Evolutionary conservation across 2,888 invertebrate genomes (phyloP), one percentile per base, ranked within the genome.

Genomic region (Bembecia ichneumoniformis): DNA sequence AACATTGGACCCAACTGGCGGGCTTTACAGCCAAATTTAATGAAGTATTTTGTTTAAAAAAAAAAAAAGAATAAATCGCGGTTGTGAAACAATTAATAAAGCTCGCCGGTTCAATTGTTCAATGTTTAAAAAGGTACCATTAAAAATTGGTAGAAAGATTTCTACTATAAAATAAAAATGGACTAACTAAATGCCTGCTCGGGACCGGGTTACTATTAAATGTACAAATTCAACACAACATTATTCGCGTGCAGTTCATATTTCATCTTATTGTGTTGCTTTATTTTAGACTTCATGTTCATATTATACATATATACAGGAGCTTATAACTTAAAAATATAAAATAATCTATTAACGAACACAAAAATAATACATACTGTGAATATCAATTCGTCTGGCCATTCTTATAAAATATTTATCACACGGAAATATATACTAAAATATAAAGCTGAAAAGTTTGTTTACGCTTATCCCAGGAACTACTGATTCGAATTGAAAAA

Each of bases 21-120:
- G 70, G 73, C 61, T 60, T 59, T 68, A 75, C 82, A 86, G 82
- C 80, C 84, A 82, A 76, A 82, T 80, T 81, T 76, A 77, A 74
- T 13, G n/a, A 72, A 79, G 66, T 74, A 74, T 79, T 81, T 77
- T 76, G 68, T 74, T 72, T 68, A 65, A 66, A 68, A 71, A 67
- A 66, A 68, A 71, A 67, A 70, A 74, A 69, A 13, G 20, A 46
- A 71, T 64, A 74, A 66, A 63, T 60, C 62, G 71, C 82, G 86
- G 87, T 87, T 87, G 87, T 87, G 87, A 86, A 77, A 74, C 71
- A 64, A 74, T 75, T 75, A 28, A 68, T 71, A 66, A 60, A 57
- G 66, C 68, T 68, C 71, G 71, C 40, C 72, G 66, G 68, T 63
- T n/a, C n/a, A 60, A 73, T 74, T 76, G 76, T 66, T 65, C 77